phyloP scores from a whole-genome alignment of 2,113 vertebrate species.

The Tetraodon nigroviridis region DNA sequence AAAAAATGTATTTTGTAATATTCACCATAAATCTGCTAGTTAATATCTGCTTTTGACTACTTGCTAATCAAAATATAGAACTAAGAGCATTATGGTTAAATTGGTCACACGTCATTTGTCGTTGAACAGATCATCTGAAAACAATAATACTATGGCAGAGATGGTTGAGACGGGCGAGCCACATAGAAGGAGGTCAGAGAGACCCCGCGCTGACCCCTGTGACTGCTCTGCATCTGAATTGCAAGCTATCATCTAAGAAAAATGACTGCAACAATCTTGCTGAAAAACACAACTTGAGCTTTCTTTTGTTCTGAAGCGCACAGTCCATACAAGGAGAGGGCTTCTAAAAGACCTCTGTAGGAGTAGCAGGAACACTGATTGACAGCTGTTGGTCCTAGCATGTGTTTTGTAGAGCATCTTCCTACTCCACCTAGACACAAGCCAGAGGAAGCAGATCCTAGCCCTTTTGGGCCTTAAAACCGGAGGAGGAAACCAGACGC shows the following conservation, averaged over 20 bases:
- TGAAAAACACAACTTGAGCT: slow-evolving; percentile 38
- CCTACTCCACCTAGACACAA: slow-evolving; percentile 44
- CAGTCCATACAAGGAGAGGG: slow-evolving; percentile 24
- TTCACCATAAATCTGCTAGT: too few relatives aligned
- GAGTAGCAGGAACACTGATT: slow-evolving; percentile 41
- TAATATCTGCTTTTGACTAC: too few relatives aligned
- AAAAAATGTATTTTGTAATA: too few relatives aligned
- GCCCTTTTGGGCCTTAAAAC: slow-evolving; percentile 52
- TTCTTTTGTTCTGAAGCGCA: slow-evolving; percentile 8
- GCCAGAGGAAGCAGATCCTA: slow-evolving; percentile 41
- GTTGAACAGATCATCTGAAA: slow-evolving; percentile 58
- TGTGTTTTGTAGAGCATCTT: slow-evolving; percentile 67
- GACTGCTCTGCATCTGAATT: slow-evolving; percentile 40
- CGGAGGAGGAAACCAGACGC: slow-evolving; percentile 52
- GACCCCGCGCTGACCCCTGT: slow-evolving; percentile 49
- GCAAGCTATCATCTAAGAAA: slow-evolving; percentile 28
- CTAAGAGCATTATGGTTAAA: slow-evolving; percentile 50
- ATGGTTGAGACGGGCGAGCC: slow-evolving; percentile 32
- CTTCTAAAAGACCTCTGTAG: slow-evolving; percentile 33
- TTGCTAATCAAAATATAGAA: slow-evolving; percentile 1
- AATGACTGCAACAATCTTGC: slow-evolving; percentile 28
- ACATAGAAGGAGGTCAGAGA: slow-evolving; percentile 23
- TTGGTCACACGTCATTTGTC: slow-evolving; percentile 64
- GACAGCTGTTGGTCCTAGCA: slow-evolving; percentile 55
- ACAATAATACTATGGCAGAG: slow-evolving; percentile 55